phyloP scores from a whole-genome alignment of 1,140 invertebrate species.

The Caenorhabditis brenneri region DNA sequence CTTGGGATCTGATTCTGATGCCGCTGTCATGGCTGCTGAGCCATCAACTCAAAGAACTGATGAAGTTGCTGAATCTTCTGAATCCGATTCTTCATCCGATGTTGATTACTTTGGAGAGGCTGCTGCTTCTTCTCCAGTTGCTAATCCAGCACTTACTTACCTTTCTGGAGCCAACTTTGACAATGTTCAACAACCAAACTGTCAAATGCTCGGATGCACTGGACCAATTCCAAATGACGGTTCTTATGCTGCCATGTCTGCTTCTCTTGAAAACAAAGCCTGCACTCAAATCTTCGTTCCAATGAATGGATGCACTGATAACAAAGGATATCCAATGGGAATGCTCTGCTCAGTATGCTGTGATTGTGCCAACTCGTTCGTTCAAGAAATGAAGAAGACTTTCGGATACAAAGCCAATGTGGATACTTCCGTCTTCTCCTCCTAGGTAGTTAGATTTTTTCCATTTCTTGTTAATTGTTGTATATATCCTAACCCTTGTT shows the following conservation, averaged over 20 bases:
- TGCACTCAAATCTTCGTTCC: constrained; percentile 69
- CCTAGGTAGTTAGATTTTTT: not conserved
- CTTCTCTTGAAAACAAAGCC: constrained; percentile 39
- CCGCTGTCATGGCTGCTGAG: constrained; percentile 10
- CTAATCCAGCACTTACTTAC: constrained; percentile 66
- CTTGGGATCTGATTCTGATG: not conserved
- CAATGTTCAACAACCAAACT: constrained; percentile 58
- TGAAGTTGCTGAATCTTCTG: constrained; percentile 10
- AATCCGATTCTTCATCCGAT: constrained; percentile 11
- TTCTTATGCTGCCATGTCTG: constrained; percentile 58
- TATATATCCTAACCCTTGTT: not conserved
- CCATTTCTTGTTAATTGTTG: not conserved
- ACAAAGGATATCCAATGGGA: constrained; percentile 66
- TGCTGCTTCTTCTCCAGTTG: constrained; percentile 51
- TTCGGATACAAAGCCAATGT: constrained; percentile 56
- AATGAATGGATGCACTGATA: constrained; percentile 62
- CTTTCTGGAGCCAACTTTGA: constrained; percentile 64
- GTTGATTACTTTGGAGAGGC: constrained; percentile 42
- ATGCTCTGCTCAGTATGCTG: constrained; percentile 70
- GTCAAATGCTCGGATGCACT: constrained; percentile 64
- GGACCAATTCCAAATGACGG: constrained; percentile 68
- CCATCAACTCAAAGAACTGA: constrained; percentile 23
- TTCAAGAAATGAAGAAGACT: constrained; percentile 61
- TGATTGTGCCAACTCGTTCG: constrained; percentile 62
- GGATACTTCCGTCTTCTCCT: constrained; percentile 11